Evolutionary conservation across 2,888 invertebrate species (phyloP).

Genomic region (Dexiosoma caninum): DNA sequence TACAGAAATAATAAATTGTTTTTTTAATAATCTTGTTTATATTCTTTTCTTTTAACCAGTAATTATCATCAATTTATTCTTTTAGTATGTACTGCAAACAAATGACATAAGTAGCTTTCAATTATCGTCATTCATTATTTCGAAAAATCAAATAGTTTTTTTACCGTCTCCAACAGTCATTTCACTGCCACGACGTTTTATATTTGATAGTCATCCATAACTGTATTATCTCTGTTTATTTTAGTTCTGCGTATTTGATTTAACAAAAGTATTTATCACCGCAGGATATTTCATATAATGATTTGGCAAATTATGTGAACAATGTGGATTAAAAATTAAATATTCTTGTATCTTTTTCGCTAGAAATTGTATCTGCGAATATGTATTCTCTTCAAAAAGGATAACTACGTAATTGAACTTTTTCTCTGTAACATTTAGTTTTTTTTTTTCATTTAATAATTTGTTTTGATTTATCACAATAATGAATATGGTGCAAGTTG

Average conservation of each 20-base stretch:
- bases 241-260: not conserved
- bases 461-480: no score
- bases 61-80: not conserved
- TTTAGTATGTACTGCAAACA: not conserved
- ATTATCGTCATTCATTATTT: constrained; percentile 23
- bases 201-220: not conserved
- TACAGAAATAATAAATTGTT: no score
- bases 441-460: not conserved
- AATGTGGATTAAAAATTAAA: not conserved
- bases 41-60: not conserved
- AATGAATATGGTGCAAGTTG: no score
- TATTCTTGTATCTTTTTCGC: not conserved
- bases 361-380: not conserved
- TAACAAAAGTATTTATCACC: constrained; percentile 20
- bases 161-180: not conserved
- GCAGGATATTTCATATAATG: constrained; percentile 18
- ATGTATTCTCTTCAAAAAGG: not conserved
- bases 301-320: constrained; percentile 17
- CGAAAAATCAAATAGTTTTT: constrained; percentile 2
- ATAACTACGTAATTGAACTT: not conserved
- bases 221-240: not conserved
- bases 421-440: not conserved
- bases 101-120: not conserved
- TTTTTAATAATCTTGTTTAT: no score
- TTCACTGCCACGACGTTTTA: not conserved